Base-by-base conservation (phyloP, 1,140 invertebrate species). In the Eriocheir sinensis region DNA sequence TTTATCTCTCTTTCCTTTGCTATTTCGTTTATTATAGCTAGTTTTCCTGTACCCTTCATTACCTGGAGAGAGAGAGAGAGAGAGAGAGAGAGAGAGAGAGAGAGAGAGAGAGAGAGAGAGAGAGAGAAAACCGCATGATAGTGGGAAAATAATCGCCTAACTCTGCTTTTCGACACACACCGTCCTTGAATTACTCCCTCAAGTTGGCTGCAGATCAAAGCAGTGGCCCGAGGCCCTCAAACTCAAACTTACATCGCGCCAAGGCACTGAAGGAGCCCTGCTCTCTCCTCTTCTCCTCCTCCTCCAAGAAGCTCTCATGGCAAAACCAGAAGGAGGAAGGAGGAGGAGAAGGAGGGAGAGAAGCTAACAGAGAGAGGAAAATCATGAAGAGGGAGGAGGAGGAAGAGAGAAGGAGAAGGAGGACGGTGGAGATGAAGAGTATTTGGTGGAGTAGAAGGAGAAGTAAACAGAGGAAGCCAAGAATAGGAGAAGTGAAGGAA, bases 291-390 rank as follows among this genome's bases (percentile, higher is more conserved):
- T n/a, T n/a, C 21, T n/a, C 27, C 60, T n/a, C 60, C 27, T n/a
- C n/a, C 60, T n/a, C n/a, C n/a, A n/a, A n/a, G n/a, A n/a, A n/a
- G n/a, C n/a, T 72, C 60, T 72, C 60, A 72, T n/a, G 21, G 60
- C 21, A n/a, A 72, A 72, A 72, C 21, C 21, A 72, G 60, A n/a
- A 53, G 48, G 48, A 53, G 48, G 48, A n/a, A 72, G 60, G 60
- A 72, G n/a, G n/a, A n/a, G n/a, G n/a, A n/a, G n/a, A n/a, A n/a
- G 60, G 8, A 72, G 60, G 60, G n/a, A n/a, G 60, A 72, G 60
- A n/a, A 72, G n/a, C 60, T n/a, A 72, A 72, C n/a, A 72, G 60
- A 72, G n/a, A n/a, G 60, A 72, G 60, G 60, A 72, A 72, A 72
- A 72, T 72, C 60, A 72, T 72, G 60, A 72, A 72, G n/a, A n/a